Conservation (phyloP, 2,113 vertebrate genomes). For the Ramphastos sulfuratus region DNA sequence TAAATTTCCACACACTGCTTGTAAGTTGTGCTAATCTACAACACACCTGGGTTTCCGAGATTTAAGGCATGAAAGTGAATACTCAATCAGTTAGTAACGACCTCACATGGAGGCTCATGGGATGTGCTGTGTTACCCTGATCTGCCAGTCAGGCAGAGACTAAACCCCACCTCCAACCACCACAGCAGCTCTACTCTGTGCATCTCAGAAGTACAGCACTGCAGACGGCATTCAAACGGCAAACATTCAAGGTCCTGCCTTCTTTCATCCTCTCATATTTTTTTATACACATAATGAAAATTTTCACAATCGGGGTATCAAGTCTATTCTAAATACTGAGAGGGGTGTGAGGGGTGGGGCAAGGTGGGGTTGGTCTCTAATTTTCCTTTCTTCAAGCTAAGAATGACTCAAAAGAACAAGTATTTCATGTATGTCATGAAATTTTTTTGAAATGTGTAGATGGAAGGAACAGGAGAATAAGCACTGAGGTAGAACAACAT, state of each 20-base stretch:
- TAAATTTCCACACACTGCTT: slow-evolving; percentile 81
- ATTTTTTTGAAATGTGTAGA: slow-evolving; percentile 11
- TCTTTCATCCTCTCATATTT: background rate
- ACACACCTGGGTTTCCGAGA: slow-evolving; percentile 78
- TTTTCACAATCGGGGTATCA: slow-evolving; percentile 49
- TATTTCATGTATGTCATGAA: slow-evolving; percentile 25
- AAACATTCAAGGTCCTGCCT: background rate
- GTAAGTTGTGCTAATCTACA: slow-evolving; percentile 78
- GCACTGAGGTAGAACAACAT: background rate
- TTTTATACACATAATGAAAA: background rate
- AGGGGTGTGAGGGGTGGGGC: too few species aligned
- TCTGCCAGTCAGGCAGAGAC: slow-evolving; percentile 57
- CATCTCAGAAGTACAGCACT: background rate
- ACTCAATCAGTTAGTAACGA: slow-evolving; percentile 58
- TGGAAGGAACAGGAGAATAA: background rate
- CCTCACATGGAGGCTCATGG: slow-evolving; percentile 41
- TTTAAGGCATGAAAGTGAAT: slow-evolving; percentile 66
- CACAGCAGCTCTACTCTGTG: background rate
- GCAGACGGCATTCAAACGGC: background rate
- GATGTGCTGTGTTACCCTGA: slow-evolving; percentile 48
- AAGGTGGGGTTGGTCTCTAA: background rate
- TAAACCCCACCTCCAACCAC: slow-evolving; percentile 20
- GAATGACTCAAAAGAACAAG: slow-evolving; percentile 52
- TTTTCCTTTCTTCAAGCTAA: slow-evolving; percentile 40
- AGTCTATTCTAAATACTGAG: slow-evolving; percentile 51